Evolutionary conservation across 2,113 vertebrate species (phyloP), one percentile per base, ranked within the genome.

Genomic region (Stercorarius parasiticus): DNA sequence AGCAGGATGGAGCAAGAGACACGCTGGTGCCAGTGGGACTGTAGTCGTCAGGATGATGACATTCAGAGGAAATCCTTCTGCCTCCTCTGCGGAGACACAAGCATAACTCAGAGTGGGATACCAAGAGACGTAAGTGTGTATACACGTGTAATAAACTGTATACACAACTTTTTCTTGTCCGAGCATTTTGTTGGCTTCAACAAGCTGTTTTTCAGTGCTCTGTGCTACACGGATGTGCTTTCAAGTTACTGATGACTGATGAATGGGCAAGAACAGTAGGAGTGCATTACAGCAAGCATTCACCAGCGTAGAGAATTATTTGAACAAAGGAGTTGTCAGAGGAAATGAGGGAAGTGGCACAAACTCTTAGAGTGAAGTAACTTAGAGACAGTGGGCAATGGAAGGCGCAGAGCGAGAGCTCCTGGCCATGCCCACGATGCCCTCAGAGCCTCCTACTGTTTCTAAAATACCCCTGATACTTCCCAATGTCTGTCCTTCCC

Each of bases 61-160:
- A 61, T 25, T 77, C 65, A 86, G 69, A 85, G 83, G 53, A 90
- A 93, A 80, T 71, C 61, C 45, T 71, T 73, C 79, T 88, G 88
- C 59, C 50, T 90, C 52, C 40, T 83, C 49, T 43, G 56, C 0
- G 2, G 67, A 88, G 85, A 73, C 10, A 6, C 3, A 0, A 93
- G 71, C 45, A 42, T 66, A 83, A 70, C 50, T 73, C 66, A 11
- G 43, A 62, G 82, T 15, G 27, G 62, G 79, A 86, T 49, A 79
- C 77, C 86, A 92, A 84, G 56, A 95, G 86, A 52, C 13, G 0
- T 15, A 72, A 88, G 36, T n/a, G 36, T 95, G 86, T 95, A 69
- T 76, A 87, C 77, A 72, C 42, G 53, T 79, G 56, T 43, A 72
- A 85, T 87, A 92, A 96, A 94, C 86, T 97, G 86, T 92, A 62